phyloP scores from a whole-genome alignment of 2,113 vertebrate genomes.

The Eonycteris spelaea region DNA sequence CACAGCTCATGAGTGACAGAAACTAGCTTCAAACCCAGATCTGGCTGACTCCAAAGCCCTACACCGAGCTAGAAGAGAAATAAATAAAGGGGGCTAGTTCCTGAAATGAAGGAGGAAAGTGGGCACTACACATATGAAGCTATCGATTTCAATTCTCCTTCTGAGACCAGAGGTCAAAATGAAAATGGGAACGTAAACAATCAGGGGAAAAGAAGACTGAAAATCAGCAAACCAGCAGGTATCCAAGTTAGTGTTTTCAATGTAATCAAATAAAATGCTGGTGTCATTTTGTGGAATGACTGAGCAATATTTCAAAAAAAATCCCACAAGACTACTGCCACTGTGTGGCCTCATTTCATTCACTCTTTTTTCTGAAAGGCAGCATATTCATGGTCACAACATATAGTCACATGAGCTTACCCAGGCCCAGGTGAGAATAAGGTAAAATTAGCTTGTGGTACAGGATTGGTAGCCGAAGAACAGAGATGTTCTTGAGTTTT shows the following conservation, averaged over 20 bases:
- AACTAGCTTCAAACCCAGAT: constrained; percentile 22
- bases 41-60: background rate
- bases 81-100: background rate
- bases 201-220: background rate
- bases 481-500: background rate
- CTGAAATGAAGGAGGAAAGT: background rate
- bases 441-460: background rate
- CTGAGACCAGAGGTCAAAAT: constrained; percentile 1
- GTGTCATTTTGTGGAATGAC: background rate
- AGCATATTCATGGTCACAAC: background rate
- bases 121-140: background rate
- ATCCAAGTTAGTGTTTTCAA: background rate
- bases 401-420: background rate
- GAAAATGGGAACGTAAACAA: background rate
- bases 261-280: background rate
- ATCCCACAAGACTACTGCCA: background rate
- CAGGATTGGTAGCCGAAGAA: background rate
- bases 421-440: background rate
- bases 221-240: constrained; percentile 23
- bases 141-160: constrained; percentile 9
- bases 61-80: background rate
- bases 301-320: background rate
- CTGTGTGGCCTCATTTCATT: background rate
- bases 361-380: background rate
- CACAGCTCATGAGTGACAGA: background rate